These are phyloP conservation scores for Antheraea yamamai DNA, from an alignment of 2,888 invertebrate species.

Conservation along the genomic window DNA sequence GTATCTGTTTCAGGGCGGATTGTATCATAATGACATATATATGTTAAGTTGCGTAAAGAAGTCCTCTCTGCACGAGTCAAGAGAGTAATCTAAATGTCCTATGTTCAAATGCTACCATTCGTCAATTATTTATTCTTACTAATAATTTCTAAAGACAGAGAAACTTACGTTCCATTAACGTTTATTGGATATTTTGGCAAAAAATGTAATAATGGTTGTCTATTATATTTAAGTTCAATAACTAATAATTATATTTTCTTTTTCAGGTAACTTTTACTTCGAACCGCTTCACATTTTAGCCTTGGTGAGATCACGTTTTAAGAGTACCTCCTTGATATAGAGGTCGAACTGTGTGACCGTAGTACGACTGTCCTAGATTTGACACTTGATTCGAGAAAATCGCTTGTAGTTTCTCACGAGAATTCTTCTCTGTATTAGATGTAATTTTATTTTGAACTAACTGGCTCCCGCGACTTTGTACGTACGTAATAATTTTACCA, in stretches of 20 bases:
- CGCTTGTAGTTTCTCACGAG: constrained; percentile 1
- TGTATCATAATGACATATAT: too few species aligned
- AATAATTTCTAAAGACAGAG: too few species aligned
- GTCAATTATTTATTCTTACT: too few species aligned
- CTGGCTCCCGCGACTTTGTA: neutral
- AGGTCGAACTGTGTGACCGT: constrained; percentile 13
- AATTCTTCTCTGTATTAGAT: neutral
- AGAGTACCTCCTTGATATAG: constrained; percentile 7
- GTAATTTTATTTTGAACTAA: neutral
- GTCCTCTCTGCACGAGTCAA: too few species aligned
- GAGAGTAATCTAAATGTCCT: too few species aligned
- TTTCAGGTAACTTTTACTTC: constrained; percentile 8
- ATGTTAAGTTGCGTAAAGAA: too few species aligned
- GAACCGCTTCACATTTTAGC: neutral
- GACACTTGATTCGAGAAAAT: constrained; percentile 8
- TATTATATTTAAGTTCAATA: neutral
- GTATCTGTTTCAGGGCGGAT: too few species aligned
- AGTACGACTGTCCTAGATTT: constrained; percentile 14
- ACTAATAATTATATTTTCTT: constrained; percentile 2
- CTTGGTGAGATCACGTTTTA: constrained; percentile 15
- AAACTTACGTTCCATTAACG: too few species aligned
- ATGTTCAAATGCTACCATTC: too few species aligned
- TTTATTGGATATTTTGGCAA: too few species aligned
- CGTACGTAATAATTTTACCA: too few species aligned
- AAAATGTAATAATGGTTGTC: too few species aligned